phyloP scores from a whole-genome alignment of 2,888 invertebrate species.

The Ornithoptera priamus region DNA sequence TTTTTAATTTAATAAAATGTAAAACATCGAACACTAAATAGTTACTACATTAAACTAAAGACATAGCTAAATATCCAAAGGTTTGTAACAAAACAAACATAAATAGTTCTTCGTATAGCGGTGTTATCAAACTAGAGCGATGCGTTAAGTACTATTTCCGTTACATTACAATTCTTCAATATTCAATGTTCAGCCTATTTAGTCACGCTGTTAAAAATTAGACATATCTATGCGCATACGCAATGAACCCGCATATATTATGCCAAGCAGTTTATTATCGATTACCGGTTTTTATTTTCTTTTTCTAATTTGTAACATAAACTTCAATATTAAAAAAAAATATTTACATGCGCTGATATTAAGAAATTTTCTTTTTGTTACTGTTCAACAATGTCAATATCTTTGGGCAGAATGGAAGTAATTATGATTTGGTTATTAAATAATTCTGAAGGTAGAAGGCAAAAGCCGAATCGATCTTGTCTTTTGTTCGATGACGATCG shows the following conservation, averaged over 20 bases:
- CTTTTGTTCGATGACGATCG: too few relatives aligned
- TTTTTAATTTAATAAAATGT: too few relatives aligned
- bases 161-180: conserved; percentile 49
- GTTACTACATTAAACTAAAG: too few relatives aligned
- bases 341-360: not conserved
- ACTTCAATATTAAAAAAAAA: conserved; percentile 5
- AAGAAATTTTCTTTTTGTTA: too few relatives aligned
- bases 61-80: too few relatives aligned
- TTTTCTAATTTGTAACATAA: conserved; percentile 6
- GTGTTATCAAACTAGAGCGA: conserved; percentile 35
- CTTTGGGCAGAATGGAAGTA: not conserved
- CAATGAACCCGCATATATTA: conserved; percentile 67
- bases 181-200: conserved; percentile 66
- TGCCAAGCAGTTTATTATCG: conserved; percentile 35
- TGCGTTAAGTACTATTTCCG: conserved; percentile 65
- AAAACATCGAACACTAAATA: too few relatives aligned
- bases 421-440: conserved; percentile 12
- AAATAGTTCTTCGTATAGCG: not conserved
- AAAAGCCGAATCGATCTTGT: too few relatives aligned
- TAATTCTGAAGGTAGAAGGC: too few relatives aligned
- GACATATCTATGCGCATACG: conserved; percentile 71
- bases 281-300: conserved; percentile 28
- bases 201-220: conserved; percentile 70
- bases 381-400: not conserved
- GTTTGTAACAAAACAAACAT: not conserved